Evolutionary conservation across 2,888 invertebrate species (phyloP), one percentile per base, ranked within the genome.

Genomic region (Eupithecia tripunctaria): DNA sequence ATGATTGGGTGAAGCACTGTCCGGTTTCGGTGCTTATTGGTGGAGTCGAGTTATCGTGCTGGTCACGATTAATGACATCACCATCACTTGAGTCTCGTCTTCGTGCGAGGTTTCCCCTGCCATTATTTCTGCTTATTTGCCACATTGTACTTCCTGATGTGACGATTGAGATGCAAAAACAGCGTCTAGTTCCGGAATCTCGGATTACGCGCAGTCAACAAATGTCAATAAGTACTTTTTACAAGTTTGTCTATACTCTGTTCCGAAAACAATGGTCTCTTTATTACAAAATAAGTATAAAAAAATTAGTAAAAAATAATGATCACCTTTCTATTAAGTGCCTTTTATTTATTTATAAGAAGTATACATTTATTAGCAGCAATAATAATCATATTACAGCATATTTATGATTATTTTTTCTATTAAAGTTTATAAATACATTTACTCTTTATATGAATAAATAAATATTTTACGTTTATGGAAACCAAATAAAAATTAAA

Each of bases 1-100:
- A 47, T 69, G 66, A 69, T 59, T 68, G 36, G 41, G 59, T 51
- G 38, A 47, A 59, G 36, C 59, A 21, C 25, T 5, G 27, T 60
- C 60, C 62, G 60, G 43, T 65, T 72, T 69, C 21, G 60, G 29
- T 69, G 29, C 59, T 47, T 21, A 51, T 51, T 51, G 47, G 47
- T 51, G 8, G 47, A 21, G 47, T 10, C 10, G 47, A 51, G 47
- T 51, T 51, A 51, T 51, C 47, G 10, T 47, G 47, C 47, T 41
- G 77, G 74, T 76, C 77, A 80, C 77, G 74, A 76, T 38, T 29
- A 62, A 75, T 78, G 78, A 80, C 77, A 76, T 80, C 80, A 80
- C 71, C n/a, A 12, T 56, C 25, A 14, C 25, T 66, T 60, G 70
- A 68, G 59, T 77, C 69, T 76, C 71, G 73, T 59, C 68, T 75